phyloP scores from a whole-genome alignment of 2,888 invertebrate genomes.

The Drepanosiphum platanoidis region DNA sequence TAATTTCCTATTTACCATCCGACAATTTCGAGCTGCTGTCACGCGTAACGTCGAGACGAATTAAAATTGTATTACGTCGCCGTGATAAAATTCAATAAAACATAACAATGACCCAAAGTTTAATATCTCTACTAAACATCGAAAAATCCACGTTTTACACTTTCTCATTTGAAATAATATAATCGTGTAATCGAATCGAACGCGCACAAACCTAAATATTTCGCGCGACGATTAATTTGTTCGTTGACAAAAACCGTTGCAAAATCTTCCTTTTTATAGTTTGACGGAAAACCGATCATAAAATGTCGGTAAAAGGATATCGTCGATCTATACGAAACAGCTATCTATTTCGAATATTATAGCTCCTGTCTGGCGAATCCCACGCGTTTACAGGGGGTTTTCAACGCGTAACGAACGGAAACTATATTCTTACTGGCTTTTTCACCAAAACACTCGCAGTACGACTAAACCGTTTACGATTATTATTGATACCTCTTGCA shows the following conservation, averaged over 20 bases:
- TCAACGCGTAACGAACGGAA: background rate
- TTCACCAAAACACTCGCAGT: background rate
- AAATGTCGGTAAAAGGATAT: no score
- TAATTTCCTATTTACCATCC: background rate
- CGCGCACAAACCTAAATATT: background rate
- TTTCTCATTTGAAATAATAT: background rate
- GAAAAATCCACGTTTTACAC: background rate
- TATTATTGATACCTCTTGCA: no score
- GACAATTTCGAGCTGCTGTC: conserved; percentile 10
- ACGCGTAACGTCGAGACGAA: conserved; percentile 16
- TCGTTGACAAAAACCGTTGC: no score
- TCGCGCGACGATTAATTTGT: no score
- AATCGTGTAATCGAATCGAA: no score
- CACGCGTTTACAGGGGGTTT: no score
- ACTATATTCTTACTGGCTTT: background rate
- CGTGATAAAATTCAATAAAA: background rate
- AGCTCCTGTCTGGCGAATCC: no score
- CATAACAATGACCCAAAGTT: background rate
- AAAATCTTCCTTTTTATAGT: no score
- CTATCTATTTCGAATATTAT: no score
- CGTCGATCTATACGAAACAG: no score
- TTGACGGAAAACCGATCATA: no score
- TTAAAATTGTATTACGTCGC: conserved; percentile 19
- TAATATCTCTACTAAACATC: background rate
- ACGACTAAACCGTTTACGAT: no score